A percentile compares a stretch with the other conserved stretches of the same genome.
These are phyloP conservation scores for Machimus atricapillus DNA, from an alignment of 2,888 invertebrate genomes.

Conservation along the genomic window DNA sequence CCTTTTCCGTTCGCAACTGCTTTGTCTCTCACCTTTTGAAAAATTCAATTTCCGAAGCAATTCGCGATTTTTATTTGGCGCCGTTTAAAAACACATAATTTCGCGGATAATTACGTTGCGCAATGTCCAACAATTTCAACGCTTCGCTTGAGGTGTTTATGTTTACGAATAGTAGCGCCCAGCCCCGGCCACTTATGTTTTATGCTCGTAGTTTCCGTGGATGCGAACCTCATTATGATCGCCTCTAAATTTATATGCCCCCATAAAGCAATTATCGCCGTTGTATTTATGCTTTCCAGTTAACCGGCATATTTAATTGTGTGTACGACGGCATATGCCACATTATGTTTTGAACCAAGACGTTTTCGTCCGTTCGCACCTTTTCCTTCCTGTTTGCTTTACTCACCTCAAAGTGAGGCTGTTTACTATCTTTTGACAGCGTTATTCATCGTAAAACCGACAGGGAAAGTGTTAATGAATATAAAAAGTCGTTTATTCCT, in stretches of 20 bases:
- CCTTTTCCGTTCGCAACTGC: background rate
- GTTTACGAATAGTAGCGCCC: background rate
- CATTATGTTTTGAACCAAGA: background rate
- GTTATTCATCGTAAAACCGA: background rate
- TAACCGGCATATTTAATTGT: slow-evolving; percentile 20
- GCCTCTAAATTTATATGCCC: slow-evolving; percentile 34
- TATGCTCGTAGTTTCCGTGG: slow-evolving; percentile 7
- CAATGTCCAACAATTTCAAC: background rate
- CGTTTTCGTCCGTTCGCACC: background rate
- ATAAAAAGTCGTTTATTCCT: background rate
- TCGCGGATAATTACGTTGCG: background rate
- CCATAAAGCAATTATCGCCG: slow-evolving; percentile 31
- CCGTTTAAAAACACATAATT: background rate
- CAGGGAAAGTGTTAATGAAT: background rate
- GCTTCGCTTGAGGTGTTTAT: background rate
- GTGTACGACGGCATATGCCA: background rate
- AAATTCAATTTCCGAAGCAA: background rate
- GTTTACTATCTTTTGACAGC: background rate
- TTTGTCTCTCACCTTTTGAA: background rate
- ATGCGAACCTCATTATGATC: slow-evolving; percentile 9
- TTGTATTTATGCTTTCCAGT: slow-evolving; percentile 1
- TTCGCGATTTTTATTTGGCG: background rate
- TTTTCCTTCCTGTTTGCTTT: background rate
- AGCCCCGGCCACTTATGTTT: background rate
- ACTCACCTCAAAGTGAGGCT: background rate